A percentile compares a stretch with the other conserved stretches of the same genome.
Evolutionary conservation across 2,113 vertebrate species (phyloP).

Genomic region (Ranitomeya variabilis): DNA sequence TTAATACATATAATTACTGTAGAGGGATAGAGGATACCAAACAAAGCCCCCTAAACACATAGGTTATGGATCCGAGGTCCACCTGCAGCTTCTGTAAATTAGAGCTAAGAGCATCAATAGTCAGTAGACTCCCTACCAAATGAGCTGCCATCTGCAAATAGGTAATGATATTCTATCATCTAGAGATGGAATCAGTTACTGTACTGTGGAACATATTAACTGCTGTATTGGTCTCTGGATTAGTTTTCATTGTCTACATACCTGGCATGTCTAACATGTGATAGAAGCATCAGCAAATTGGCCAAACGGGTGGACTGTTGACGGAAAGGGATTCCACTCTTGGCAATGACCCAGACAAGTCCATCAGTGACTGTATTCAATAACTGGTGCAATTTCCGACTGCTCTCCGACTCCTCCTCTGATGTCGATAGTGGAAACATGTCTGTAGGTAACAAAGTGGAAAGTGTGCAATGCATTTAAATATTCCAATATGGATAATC

Average conservation of each 20-base stretch:
- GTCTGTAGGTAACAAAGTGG: slow-evolving; percentile 66
- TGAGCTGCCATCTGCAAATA: no score
- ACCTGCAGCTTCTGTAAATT: not conserved
- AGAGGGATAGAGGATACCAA: no score
- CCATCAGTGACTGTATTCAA: slow-evolving; percentile 89
- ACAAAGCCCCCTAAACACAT: not conserved
- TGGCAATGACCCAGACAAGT: slow-evolving; percentile 92
- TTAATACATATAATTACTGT: no score
- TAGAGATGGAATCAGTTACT: no score
- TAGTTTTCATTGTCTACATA: slow-evolving; percentile 60
- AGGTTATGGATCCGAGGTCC: not conserved
- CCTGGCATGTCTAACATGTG: slow-evolving; percentile 93
- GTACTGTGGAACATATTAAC: no score
- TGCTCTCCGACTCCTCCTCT: slow-evolving; percentile 82
- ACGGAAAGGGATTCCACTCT: slow-evolving; percentile 82
- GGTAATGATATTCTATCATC: no score
- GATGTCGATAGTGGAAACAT: slow-evolving; percentile 76
- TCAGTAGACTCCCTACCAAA: no score
- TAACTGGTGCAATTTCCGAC: slow-evolving; percentile 81
- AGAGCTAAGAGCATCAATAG: no score
- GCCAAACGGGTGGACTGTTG: slow-evolving; percentile 89
- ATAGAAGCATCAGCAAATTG: slow-evolving; percentile 92
- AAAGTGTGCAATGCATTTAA: not conserved
- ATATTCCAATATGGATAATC: not conserved
- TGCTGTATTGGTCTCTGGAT: not conserved